phyloP scores from a whole-genome alignment of 1,140 invertebrate genomes.

The Semibalanus balanoides region DNA sequence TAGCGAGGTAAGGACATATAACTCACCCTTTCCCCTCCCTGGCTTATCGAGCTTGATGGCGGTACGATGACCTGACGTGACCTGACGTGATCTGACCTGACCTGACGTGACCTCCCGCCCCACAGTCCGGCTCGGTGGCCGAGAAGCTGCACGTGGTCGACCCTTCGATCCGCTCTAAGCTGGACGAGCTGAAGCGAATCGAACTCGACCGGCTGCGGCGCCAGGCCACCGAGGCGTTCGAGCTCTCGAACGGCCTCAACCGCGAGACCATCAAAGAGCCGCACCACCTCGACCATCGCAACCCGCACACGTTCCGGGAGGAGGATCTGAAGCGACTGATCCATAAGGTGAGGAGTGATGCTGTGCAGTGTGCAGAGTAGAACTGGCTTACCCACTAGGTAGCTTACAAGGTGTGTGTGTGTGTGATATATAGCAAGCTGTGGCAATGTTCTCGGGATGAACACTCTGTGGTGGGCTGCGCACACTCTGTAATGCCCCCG shows the following conservation, averaged over 20 bases:
- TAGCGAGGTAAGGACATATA: too few relatives aligned
- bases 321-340: slow-evolving; percentile 89
- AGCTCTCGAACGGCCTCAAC: slow-evolving; percentile 48
- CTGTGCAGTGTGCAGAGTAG: too few relatives aligned
- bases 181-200: slow-evolving; percentile 85
- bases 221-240: slow-evolving; percentile 17
- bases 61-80: too few relatives aligned
- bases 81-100: too few relatives aligned
- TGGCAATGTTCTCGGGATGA: too few relatives aligned
- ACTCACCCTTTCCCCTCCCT: too few relatives aligned
- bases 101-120: not conserved
- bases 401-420: too few relatives aligned
- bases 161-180: slow-evolving; percentile 66
- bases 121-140: slow-evolving; percentile 75
- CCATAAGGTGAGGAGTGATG: slow-evolving; percentile 52
- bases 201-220: slow-evolving; percentile 66
- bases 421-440: too few relatives aligned
- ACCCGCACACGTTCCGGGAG: slow-evolving; percentile 87
- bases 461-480: too few relatives aligned
- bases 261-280: slow-evolving; percentile 42
- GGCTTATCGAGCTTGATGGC: too few relatives aligned
- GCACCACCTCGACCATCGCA: slow-evolving; percentile 70
- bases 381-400: too few relatives aligned
- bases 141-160: slow-evolving; percentile 75
- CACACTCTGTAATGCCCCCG: too few relatives aligned